Conservation (phyloP, 2,888 invertebrate species). For the Agrypnus murinus region DNA sequence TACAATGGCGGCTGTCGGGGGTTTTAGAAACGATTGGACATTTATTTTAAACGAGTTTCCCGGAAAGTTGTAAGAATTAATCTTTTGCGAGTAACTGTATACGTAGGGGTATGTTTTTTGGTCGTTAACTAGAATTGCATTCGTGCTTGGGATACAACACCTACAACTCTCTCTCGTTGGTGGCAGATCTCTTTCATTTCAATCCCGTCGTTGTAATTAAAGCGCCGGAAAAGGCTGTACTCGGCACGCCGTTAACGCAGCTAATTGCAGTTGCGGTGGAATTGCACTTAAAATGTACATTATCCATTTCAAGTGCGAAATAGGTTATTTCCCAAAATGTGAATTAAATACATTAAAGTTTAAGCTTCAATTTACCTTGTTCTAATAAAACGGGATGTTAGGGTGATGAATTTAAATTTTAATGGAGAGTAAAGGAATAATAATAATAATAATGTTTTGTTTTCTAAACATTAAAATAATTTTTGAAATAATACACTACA, state of each 20-base stretch:
- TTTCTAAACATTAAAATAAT: no score
- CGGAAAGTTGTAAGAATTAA: no score
- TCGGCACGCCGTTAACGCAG: conserved; percentile 5
- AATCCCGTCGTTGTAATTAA: conserved; percentile 17
- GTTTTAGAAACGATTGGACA: no score
- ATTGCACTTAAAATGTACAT: conserved; percentile 33
- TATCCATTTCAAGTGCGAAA: conserved; percentile 20
- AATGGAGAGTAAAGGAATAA: no score
- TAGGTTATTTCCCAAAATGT: neutral
- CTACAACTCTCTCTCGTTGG: neutral
- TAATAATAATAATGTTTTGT: no score
- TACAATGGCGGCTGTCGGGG: neutral
- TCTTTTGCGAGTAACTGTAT: neutral
- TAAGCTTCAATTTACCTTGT: no score
- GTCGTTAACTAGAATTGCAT: neutral
- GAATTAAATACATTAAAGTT: no score
- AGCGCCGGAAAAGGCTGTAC: conserved; percentile 24
- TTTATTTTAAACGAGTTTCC: no score
- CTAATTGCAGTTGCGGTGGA: conserved; percentile 27
- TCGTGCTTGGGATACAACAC: conserved; percentile 1
- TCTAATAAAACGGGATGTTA: no score
- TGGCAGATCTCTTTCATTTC: conserved; percentile 17
- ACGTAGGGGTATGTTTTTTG: neutral
- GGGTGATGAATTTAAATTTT: no score
- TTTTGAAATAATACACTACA: no score